Conservation (phyloP, 2,113 vertebrate genomes). For the Albula goreensis region DNA sequence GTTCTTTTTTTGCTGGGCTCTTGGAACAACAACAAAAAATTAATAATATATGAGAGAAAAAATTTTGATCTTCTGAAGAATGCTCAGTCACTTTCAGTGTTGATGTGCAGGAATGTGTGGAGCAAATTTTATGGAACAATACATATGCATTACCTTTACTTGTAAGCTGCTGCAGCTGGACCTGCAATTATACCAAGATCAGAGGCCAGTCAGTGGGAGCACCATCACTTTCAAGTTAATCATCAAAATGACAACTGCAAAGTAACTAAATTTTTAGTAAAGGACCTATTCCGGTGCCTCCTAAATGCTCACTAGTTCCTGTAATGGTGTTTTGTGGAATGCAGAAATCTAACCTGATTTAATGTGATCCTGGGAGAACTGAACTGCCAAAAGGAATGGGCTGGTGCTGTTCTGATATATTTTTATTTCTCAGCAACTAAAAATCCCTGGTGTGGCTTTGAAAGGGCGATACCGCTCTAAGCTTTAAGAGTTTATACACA, state of each 20-base stretch:
- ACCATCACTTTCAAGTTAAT: neutral
- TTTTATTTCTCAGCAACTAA: neutral
- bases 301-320: neutral
- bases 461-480: neutral
- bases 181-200: neutral
- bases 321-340: neutral
- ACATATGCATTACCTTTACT: neutral
- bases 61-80: neutral
- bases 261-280: neutral
- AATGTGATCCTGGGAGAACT: slow-evolving; percentile 16
- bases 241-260: neutral
- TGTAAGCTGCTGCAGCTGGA: neutral
- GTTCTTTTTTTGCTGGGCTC: neutral
- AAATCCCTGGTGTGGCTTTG: neutral
- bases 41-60: neutral
- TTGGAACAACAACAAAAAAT: neutral
- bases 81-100: neutral
- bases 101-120: neutral
- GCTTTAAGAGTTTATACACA: neutral
- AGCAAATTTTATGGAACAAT: neutral
- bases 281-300: neutral
- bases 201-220: neutral
- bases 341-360: slow-evolving; percentile 17
- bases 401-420: neutral
- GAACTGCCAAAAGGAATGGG: neutral